Evolutionary conservation across 2,113 vertebrate genomes (phyloP).

Genomic region (Pagrus major): DNA sequence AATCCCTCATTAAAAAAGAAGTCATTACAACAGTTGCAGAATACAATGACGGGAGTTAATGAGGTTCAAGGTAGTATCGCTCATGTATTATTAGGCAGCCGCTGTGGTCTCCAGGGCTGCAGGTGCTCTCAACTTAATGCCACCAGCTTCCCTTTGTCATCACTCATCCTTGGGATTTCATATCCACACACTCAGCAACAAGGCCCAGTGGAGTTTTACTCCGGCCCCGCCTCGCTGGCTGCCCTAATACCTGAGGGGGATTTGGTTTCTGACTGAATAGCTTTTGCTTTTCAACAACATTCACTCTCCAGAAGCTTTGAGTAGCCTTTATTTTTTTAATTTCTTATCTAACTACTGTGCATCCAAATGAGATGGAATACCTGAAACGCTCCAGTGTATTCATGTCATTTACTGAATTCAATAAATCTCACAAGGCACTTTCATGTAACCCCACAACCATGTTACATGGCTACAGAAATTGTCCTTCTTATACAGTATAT

Average conservation of each 20-base stretch:
- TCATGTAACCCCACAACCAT: not conserved
- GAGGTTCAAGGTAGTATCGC: constrained; percentile 61
- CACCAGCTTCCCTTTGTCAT: constrained; percentile 56
- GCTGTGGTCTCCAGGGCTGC: constrained; percentile 56
- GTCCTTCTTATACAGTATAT: not conserved
- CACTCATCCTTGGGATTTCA: constrained; percentile 63
- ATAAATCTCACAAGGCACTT: constrained; percentile 20
- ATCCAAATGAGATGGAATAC: constrained; percentile 32
- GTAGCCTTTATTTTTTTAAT: not conserved
- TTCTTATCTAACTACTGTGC: not conserved
- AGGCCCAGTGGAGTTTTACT: constrained; percentile 53
- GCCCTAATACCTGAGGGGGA: constrained; percentile 60
- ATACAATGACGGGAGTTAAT: constrained; percentile 63
- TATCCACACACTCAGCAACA: constrained; percentile 49
- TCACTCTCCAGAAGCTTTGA: constrained; percentile 26
- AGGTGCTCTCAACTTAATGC: constrained; percentile 65
- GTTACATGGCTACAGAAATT: not conserved
- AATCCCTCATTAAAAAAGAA: constrained; percentile 58
- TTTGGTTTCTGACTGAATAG: constrained; percentile 50
- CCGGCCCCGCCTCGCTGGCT: constrained; percentile 23
- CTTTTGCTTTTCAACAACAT: constrained; percentile 52
- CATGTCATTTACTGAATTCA: constrained; percentile 43
- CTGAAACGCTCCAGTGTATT: constrained; percentile 25
- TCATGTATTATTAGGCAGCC: constrained; percentile 66
- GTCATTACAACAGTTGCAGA: constrained; percentile 58